Conservation (phyloP, 2,113 vertebrate species). For the Taurulus bubalis region DNA sequence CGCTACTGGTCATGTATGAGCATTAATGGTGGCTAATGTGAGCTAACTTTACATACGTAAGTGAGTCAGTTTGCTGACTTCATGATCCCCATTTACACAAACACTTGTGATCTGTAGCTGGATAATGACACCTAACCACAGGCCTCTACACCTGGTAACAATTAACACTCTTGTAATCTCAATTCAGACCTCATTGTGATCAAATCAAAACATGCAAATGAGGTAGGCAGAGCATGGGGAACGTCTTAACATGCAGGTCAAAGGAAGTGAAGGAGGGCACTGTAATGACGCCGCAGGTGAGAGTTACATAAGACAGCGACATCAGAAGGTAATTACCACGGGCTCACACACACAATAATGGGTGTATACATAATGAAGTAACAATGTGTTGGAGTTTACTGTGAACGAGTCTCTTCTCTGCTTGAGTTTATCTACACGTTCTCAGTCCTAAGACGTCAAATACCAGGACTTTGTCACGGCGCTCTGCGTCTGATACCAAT, state of each 20-base stretch:
- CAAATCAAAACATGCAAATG: constrained; percentile 2
- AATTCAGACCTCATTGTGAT: background rate
- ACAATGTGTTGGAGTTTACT: background rate
- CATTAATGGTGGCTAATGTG: background rate
- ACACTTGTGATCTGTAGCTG: constrained; percentile 1
- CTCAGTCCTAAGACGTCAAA: too few species aligned
- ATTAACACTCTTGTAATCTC: background rate
- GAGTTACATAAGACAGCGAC: background rate
- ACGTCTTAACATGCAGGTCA: background rate
- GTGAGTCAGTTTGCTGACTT: background rate
- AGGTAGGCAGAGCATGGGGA: too few species aligned
- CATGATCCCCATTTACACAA: background rate
- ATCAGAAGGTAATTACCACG: background rate
- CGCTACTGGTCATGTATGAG: background rate
- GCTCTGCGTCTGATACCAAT: too few species aligned
- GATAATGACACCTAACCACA: background rate
- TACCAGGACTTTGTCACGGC: too few species aligned
- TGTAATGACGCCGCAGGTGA: background rate
- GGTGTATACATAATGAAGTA: background rate
- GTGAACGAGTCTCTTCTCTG: background rate
- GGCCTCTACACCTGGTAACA: background rate
- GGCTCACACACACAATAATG: background rate
- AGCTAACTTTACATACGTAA: background rate
- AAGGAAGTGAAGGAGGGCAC: background rate
- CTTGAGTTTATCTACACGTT: too few species aligned